Evolutionary conservation across 2,888 invertebrate genomes (phyloP), one percentile per base, ranked within the genome.

Genomic region (Drosophila robusta): DNA sequence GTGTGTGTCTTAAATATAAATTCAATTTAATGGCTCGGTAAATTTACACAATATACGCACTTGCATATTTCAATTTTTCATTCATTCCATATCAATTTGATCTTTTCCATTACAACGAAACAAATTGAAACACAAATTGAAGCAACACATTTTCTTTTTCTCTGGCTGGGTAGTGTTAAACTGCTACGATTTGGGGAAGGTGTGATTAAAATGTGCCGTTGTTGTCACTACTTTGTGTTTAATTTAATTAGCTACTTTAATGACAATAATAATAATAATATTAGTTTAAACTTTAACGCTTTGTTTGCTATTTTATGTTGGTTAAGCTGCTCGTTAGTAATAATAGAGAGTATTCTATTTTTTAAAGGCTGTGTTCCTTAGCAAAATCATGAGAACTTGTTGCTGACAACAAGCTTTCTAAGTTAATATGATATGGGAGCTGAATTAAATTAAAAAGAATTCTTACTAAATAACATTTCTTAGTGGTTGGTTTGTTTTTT

Each of bases 21-120:
- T 91, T 91, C 89, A 91, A 91, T 91, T 90, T 90, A 90, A 90
- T 91, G 91, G 91, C 91, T 91, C 91, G 91, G 91, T 90, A 91
- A 75, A 90, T 90, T 81, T 89, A 86, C 86, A 83, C 61, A 87
- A 79, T 85, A 84, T 76, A 85, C 80, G 74, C 78, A 78, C 60
- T 75, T 80, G 77, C 71, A 77, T 84, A 80, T 80, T 76, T 69
- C 12, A 70, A 75, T 68, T 78, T 75, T 74, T 67, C 16, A 70
- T 61, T 61, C 58, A 60, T 63, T 73, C 63, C 60, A 66, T 74
- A 29, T 29, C 29, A 29, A 29, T 66, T 69, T 51, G 54, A 75
- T 58, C 50, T 63, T 61, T 55, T 75, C 54, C 57, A 56, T 69
- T 72, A 61, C 44, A 86, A 82, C 78, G 34, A 68, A 80, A 80